Base-by-base conservation (phyloP, 2,113 vertebrate species). In the Verasper variegatus region DNA sequence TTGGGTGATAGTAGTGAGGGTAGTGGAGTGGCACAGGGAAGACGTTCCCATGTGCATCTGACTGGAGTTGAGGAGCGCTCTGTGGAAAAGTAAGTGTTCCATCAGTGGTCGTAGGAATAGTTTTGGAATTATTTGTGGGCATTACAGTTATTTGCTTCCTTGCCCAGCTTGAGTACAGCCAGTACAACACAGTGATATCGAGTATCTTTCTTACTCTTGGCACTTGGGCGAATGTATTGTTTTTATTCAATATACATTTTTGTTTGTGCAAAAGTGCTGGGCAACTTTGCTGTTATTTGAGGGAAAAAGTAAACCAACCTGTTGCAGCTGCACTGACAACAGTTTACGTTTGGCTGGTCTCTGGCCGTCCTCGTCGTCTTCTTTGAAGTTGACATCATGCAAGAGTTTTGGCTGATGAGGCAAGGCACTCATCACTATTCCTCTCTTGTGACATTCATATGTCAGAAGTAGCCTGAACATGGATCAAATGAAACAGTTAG, bases 361-460 rank as follows among this genome's bases (percentile, higher is more conserved):
- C 18, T 37, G 86, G 9, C 78, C 77, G 0, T 89, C 84, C 0
- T 80, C 78, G 0, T 91, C 84, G 0, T 93, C 86, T 23, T 79
- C 68, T 35, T 40, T 21, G 69, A 58, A 89, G 55, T 26, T 74
- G 31, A 13, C 2, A 4, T 51, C 75, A 9, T 54, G 85, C 24
- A 80, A 84, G 8, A 82, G 80, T 47, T 92, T 95, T 1, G 80
- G 70, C 31, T 79, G 83, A 21, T 80, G 86, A 2, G 83, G 81
- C 14, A 88, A 3, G 20, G 71, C 18, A 8, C 52, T 91, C 14
- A 92, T 70, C 3, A 86, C 5, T 11, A 92, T 73, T 12, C 94
- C 94, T 54, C 80, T 93, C 18, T 88, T 1, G n/a, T 95, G 88
- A 63, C 92, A 94, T 67, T 95, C 94, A 0, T 89, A 95, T 0